A percentile compares a stretch with the other conserved stretches of the same genome.
phyloP scores from a whole-genome alignment of 2,113 vertebrate species.

The Equus quagga region DNA sequence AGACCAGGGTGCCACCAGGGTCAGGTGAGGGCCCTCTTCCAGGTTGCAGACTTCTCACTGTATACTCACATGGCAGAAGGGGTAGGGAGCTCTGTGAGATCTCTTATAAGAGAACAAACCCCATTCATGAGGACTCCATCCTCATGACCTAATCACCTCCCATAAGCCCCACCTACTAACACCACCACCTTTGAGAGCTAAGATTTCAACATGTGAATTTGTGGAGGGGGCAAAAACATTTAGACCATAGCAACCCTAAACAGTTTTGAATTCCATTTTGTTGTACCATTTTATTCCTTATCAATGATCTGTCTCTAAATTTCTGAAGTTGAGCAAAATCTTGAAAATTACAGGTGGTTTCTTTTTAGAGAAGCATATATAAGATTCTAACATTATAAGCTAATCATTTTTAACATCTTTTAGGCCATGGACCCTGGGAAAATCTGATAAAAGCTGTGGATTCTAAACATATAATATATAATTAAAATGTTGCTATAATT shows the following conservation, averaged over 20 bases:
- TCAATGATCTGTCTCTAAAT: background rate
- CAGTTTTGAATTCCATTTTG: background rate
- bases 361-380: background rate
- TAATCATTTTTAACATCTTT: background rate
- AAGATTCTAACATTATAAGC: background rate
- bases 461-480: background rate
- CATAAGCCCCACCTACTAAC: background rate
- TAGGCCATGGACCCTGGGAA: background rate
- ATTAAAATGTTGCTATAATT: background rate
- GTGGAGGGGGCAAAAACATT: background rate
- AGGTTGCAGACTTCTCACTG: background rate
- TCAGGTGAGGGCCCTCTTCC: background rate
- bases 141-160: background rate
- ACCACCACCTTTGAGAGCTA: background rate
- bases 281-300: background rate
- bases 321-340: slow-evolving; percentile 24
- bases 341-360: background rate
- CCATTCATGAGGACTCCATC: background rate
- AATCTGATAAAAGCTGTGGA: background rate
- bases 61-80: background rate
- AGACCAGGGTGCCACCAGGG: background rate
- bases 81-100: background rate
- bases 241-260: background rate
- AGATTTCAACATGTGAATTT: background rate
- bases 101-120: background rate